phyloP scores from a whole-genome alignment of 2,888 invertebrate species.

The Drosophila conformis region DNA sequence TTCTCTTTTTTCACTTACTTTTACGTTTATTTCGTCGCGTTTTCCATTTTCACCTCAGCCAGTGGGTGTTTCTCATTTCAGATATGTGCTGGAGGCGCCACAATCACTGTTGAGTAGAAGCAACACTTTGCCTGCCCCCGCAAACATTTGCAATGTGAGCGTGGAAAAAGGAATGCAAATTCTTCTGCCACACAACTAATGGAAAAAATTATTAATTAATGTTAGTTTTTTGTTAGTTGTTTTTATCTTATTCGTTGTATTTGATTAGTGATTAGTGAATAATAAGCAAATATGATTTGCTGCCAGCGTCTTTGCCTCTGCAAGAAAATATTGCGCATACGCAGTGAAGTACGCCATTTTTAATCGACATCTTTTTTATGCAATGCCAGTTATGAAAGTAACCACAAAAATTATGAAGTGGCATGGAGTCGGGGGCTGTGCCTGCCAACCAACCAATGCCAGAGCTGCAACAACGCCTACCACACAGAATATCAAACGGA shows the following conservation, averaged over 20 bases:
- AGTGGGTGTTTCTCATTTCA: constrained; percentile 3
- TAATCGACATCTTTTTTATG: constrained; percentile 14
- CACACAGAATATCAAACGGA: constrained; percentile 4
- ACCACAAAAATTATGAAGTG: constrained; percentile 70
- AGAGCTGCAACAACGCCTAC: constrained; percentile 42
- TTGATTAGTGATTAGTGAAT: not conserved
- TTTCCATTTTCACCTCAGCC: constrained; percentile 44
- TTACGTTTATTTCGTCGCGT: constrained; percentile 31
- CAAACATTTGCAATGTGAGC: not conserved
- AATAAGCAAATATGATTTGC: not conserved
- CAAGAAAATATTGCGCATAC: constrained; percentile 58
- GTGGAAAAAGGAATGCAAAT: not conserved
- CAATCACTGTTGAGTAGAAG: not conserved
- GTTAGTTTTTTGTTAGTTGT: not conserved
- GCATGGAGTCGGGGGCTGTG: constrained; percentile 18
- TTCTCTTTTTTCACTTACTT: constrained; percentile 49
- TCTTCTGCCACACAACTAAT: not conserved
- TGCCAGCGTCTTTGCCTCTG: no score
- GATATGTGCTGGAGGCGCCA: constrained; percentile 2
- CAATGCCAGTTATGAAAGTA: constrained; percentile 50
- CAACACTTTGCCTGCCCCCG: not conserved
- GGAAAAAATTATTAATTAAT: not conserved
- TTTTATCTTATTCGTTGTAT: not conserved
- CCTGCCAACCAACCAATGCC: constrained; percentile 53
- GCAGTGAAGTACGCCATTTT: constrained; percentile 51